Base-by-base conservation (phyloP, 2,888 invertebrate genomes). In the Cheilosia scutellata region DNA sequence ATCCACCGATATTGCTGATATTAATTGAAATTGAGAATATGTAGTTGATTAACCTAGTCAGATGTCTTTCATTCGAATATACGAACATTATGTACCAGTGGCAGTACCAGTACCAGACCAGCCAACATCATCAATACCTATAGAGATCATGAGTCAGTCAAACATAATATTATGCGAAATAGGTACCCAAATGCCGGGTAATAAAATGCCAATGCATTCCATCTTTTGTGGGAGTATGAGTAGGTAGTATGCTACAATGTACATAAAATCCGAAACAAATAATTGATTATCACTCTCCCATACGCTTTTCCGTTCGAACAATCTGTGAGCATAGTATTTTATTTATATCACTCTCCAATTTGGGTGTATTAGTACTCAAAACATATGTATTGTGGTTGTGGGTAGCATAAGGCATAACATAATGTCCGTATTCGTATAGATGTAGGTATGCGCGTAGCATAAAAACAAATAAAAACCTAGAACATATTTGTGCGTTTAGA, bases 291-390 rank as follows among this genome's bases (percentile, higher is more conserved):
- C 37, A 42, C 53, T 74, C 51, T 62, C 60, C 29, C 16, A 44
- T 53, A n/a, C 37, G 47, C 37, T 74, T 42, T 29, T 71, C 53
- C 57, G 53, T 62, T 75, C 16, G 16, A 76, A 66, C 47, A 62
- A 71, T 58, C 37, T 57, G 57, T 42, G n/a, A 70, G 51, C 63
- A 65, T 77, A 25, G 42, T 63, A 57, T 53, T 77, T 78, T 78
- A 74, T 83, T 74, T 83, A 78, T 83, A 72, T 68, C 78, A 42
- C 66, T 51, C 20, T 63, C n/a, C 33, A 51, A 51, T 49, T 63
- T 77, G 40, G 31, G 4, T 82, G 65, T 76, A 20, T 70, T 49
- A 29, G 68, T 76, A 37, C 53, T 1, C 25, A 7, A 47, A 27
- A 29, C 31, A 33, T 42, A 53, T 27, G 53, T 16, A 60, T n/a